Evolutionary conservation across 2,888 invertebrate species (phyloP).

Genomic region (Dolichomitus sp.): DNA sequence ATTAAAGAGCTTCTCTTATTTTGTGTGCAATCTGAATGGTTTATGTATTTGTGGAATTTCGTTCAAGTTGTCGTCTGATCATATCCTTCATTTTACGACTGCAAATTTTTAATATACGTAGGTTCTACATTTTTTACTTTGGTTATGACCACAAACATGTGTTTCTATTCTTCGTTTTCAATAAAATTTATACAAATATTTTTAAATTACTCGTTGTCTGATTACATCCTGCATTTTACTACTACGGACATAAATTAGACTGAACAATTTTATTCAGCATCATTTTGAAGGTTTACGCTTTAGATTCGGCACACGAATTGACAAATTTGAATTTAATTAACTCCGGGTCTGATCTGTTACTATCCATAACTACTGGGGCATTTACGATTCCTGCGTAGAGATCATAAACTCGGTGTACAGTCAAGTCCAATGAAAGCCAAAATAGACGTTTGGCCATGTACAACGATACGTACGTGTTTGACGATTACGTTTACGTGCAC

Average conservation of each 20-base stretch:
- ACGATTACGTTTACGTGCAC: slow-evolving; percentile 6
- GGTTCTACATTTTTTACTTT: no score
- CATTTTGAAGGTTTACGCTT: no score
- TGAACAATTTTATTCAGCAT: no score
- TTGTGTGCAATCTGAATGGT: background rate
- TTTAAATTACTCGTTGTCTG: no score
- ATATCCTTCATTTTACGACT: background rate
- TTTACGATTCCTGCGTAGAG: background rate
- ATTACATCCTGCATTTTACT: no score
- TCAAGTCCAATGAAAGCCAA: background rate
- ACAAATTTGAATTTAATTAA: background rate
- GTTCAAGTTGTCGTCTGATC: background rate
- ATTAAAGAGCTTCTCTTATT: background rate
- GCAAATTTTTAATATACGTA: background rate
- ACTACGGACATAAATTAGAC: no score
- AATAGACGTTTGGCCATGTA: background rate
- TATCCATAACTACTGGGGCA: background rate
- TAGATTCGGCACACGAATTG: background rate
- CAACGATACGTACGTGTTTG: background rate
- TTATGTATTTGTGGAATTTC: background rate
- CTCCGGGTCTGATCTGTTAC: background rate
- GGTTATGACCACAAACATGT: no score
- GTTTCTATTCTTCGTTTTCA: no score
- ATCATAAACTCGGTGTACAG: background rate
- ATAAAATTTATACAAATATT: no score